Evolutionary conservation across 2,797 vertebrate genomes (phyloP).

Genomic region (Coregonus sp.): DNA sequence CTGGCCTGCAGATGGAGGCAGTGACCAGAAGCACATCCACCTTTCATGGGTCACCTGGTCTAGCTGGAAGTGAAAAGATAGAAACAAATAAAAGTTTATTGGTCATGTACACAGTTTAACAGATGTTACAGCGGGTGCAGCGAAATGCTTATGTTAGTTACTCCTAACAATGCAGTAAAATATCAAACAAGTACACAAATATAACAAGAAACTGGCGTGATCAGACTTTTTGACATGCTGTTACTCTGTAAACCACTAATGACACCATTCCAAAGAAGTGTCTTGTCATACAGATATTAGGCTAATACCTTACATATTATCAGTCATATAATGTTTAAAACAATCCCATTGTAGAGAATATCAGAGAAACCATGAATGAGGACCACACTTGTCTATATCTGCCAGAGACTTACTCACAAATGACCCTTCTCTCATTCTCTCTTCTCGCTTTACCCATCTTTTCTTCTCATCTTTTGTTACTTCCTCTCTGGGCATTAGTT

Average conservation of each 20-base stretch:
- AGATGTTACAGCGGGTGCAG: no score
- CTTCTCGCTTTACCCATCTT: background rate
- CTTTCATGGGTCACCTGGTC: background rate
- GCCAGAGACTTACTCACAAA: no score
- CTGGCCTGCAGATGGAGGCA: slow-evolving; percentile 3
- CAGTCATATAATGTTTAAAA: background rate
- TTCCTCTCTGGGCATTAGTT: background rate
- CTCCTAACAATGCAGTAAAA: no score
- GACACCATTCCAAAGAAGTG: background rate
- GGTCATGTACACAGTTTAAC: no score
- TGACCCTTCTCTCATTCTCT: background rate
- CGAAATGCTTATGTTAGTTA: no score
- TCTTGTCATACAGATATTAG: background rate
- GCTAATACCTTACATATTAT: background rate
- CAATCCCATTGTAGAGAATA: background rate
- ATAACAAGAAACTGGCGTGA: background rate
- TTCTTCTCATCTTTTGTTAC: background rate
- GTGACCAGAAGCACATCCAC: background rate
- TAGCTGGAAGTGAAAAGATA: background rate
- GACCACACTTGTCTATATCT: background rate
- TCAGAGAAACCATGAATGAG: background rate
- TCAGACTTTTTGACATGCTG: background rate
- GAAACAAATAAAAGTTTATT: background rate
- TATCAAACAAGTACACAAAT: no score
- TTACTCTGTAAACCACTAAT: background rate